Percentiles rank a stretch among this genome's conserved stretches.
Conservation (phyloP, 2,888 invertebrate genomes). For the Pseudoips prasinana region DNA sequence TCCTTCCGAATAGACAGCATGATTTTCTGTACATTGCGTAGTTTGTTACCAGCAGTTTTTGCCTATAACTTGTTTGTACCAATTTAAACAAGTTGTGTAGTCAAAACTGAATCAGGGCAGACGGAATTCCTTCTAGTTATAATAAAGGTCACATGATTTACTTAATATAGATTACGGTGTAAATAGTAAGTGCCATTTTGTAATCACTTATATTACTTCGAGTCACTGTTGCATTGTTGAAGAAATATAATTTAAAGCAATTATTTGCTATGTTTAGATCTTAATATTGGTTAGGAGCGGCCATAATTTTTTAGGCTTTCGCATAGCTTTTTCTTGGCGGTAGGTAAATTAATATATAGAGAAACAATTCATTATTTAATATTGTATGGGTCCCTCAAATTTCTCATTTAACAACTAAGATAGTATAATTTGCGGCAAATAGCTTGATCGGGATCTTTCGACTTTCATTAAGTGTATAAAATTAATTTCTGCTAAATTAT, state of each 20-base stretch:
- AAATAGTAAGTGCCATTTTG: constrained; percentile 66
- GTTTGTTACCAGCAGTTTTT: constrained; percentile 31
- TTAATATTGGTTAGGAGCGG: constrained; percentile 6
- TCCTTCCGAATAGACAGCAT: constrained; percentile 19
- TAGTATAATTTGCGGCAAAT: too few species aligned
- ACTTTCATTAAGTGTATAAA: too few species aligned
- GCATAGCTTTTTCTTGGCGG: too few species aligned
- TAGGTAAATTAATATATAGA: too few species aligned
- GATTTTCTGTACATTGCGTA: constrained; percentile 46
- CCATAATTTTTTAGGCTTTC: too few species aligned
- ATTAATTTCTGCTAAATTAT: too few species aligned
- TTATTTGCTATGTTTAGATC: too few species aligned
- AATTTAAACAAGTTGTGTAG: constrained; percentile 69
- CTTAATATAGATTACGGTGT: constrained; percentile 44
- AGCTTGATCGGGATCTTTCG: too few species aligned
- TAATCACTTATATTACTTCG: constrained; percentile 38
- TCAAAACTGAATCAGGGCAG: constrained; percentile 38
- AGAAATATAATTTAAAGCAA: constrained; percentile 10
- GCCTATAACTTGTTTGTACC: constrained; percentile 66
- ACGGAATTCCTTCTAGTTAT: constrained; percentile 23
- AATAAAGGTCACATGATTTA: constrained; percentile 34
- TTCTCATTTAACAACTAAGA: too few species aligned
- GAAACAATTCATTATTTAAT: too few species aligned
- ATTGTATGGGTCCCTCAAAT: too few species aligned
- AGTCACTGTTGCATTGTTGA: constrained; percentile 19